Evolutionary conservation across 1,140 invertebrate species (phyloP), one percentile per base, ranked within the genome.

Genomic region (Gonioctena quinquepunctata): DNA sequence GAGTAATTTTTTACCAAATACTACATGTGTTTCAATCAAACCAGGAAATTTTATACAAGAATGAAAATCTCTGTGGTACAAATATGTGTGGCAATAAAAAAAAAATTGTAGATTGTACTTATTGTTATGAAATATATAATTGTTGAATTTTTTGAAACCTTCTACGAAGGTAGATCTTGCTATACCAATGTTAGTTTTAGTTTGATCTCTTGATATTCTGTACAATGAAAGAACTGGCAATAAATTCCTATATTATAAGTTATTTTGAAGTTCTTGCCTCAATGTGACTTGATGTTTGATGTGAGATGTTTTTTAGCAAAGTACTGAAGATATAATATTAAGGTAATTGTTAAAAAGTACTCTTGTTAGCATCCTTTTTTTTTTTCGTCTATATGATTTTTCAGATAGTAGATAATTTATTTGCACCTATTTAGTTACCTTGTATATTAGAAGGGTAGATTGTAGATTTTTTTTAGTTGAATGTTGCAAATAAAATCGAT

Each of bases 351-450:
- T 72, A 77, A 72, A 74, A 74, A 52, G 64, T 65, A 69, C 27
- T 65, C 63, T 42, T 42, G 33, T 42, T 42, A 42, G 33, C 33
- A 42, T 42, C 33, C 16, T 68, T 65, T 72, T 66, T 63, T 69
- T 72, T 69, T 69, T 57, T 54, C 50, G 56, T 76, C 68, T 57
- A 68, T 62, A 56, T 63, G 66, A 69, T 70, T 49, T 60, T 61
- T 25, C 57, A 69, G 66, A 57, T 26, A 42, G 54, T 73, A 75
- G 67, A 73, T 76, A 72, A 42, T 77, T 76, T 77, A 71, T 72
- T 74, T 74, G 64, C 57, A 71, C 68, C 64, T 54, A n/a, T 66
- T 76, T 76, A 74, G 76, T 79, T 79, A 79, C 77, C 77, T 79
- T 77, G 68, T 71, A 28, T 72, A 63, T 7, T 62, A 62, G 33